Evolutionary conservation across 1,140 invertebrate genomes (phyloP), one percentile per base, ranked within the genome.

Genomic region (Halesus radiatus): DNA sequence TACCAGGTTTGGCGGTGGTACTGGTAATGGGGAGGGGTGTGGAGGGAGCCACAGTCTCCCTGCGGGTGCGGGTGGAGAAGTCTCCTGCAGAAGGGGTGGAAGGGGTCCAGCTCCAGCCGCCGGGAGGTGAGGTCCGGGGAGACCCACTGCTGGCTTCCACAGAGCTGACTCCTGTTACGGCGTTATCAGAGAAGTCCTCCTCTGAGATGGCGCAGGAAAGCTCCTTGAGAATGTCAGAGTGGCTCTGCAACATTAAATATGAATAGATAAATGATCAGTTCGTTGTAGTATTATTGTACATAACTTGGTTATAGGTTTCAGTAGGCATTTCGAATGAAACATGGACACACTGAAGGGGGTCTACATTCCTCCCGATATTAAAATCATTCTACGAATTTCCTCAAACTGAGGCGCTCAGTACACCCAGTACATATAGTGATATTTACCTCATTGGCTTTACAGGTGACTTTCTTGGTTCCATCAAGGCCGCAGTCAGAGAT

Each of bases 401-500:
- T 2, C 5, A 29, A 2, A n/a, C n/a, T n/a, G n/a, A 29, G 26
- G 5, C 2, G 26, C 5, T 5, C 26, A 29, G 26, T 4, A 37
- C 32, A 6, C 7, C 32, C 37, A 45, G 37, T 45, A 3, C 37
- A 10, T 13, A 8, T 8, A 45, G 37, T 45, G 37, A 45, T 54
- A 60, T 23, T 89, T 88, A 94, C 93, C 87, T 92, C 90, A 85
- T 93, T 92, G 84, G 93, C 92, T 84, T 92, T 93, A 86, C 93
- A 94, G 32, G 92, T 91, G 77, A 94, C 92, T 66, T 92, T 88
- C 84, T 93, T 90, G 32, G 95, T 95, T 53, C 96, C 97, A 87
- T 96, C 97, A 45, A 97, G 89, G 54, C 96, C 96, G 86, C 96
- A 94, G 87, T 98, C 97, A 53, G 95, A 95, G 26, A 96, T 96